Conservation (phyloP, 2,888 invertebrate species). For the Sylvicola cinctus region DNA sequence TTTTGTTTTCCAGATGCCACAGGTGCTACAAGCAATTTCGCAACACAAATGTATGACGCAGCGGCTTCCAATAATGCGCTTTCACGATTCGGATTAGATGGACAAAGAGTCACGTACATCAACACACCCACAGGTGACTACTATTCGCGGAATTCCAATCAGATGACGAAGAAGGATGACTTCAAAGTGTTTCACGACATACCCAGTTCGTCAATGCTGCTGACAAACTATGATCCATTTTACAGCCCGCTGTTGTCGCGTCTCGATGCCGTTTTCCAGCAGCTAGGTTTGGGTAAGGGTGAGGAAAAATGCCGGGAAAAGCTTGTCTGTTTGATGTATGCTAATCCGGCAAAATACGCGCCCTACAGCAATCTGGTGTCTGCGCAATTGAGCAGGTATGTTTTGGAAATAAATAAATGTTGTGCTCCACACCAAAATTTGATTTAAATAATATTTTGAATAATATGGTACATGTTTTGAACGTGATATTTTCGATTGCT, state of each 20-base stretch:
- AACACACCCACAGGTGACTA: slow-evolving; percentile 37
- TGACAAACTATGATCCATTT: slow-evolving; percentile 77
- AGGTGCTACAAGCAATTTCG: slow-evolving; percentile 13
- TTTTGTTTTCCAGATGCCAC: slow-evolving; percentile 25
- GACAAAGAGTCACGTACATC: slow-evolving; percentile 38
- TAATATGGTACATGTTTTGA: background rate
- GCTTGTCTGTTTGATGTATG: slow-evolving; percentile 72
- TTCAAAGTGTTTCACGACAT: slow-evolving; percentile 77
- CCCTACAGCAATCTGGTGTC: slow-evolving; percentile 78
- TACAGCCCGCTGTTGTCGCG: slow-evolving; percentile 71
- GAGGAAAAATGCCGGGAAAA: slow-evolving; percentile 59
- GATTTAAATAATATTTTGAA: background rate
- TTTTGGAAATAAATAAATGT: background rate
- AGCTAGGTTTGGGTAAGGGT: slow-evolving; percentile 41
- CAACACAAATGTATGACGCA: slow-evolving; percentile 15
- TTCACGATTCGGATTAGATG: slow-evolving; percentile 33
- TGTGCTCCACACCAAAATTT: background rate
- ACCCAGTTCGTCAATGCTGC: slow-evolving; percentile 57
- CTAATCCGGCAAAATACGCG: slow-evolving; percentile 70
- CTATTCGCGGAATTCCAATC: slow-evolving; percentile 33
- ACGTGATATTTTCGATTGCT: background rate
- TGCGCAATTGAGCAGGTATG: slow-evolving; percentile 65
- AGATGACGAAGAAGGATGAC: slow-evolving; percentile 30
- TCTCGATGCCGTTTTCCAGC: slow-evolving; percentile 64
- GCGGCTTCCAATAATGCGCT: slow-evolving; percentile 14